Percentiles rank a stretch among this genome's conserved stretches.
phyloP scores from a whole-genome alignment of 2,888 invertebrate genomes.

The Agrotis segetum region DNA sequence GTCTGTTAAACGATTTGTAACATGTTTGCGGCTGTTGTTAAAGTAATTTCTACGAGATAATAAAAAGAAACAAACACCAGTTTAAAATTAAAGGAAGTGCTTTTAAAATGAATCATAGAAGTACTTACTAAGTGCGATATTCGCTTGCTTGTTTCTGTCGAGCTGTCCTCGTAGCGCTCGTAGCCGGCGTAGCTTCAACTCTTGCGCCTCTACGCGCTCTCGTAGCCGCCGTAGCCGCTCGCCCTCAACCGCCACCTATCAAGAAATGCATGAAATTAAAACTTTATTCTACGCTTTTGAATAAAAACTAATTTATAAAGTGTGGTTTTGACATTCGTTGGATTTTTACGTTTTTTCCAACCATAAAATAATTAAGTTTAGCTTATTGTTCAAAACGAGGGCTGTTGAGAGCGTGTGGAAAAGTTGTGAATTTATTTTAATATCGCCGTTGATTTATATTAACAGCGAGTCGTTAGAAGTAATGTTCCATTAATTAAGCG shows the following conservation, averaged over 20 bases:
- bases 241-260: slow-evolving; percentile 95
- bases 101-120: slow-evolving; percentile 18
- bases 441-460: slow-evolving; percentile 33
- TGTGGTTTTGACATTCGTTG: neutral
- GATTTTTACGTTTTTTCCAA: slow-evolving; percentile 26
- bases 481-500: slow-evolving; percentile 25
- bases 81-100: neutral
- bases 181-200: slow-evolving; percentile 97
- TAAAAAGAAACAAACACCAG: neutral
- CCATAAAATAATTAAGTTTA: slow-evolving; percentile 31
- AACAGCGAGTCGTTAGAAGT: slow-evolving; percentile 16
- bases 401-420: slow-evolving; percentile 46
- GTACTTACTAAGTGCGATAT: slow-evolving; percentile 97
- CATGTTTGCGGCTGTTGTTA: slow-evolving; percentile 5
- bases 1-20: slow-evolving; percentile 19
- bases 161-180: slow-evolving; percentile 98
- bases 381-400: slow-evolving; percentile 42
- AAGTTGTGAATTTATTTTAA: slow-evolving; percentile 35
- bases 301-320: slow-evolving; percentile 27
- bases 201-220: slow-evolving; percentile 98
- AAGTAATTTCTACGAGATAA: slow-evolving; percentile 1
- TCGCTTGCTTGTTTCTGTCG: slow-evolving; percentile 97
- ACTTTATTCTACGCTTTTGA: slow-evolving; percentile 14
- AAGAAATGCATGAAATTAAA: slow-evolving; percentile 44
- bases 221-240: slow-evolving; percentile 96